These are phyloP conservation scores for Ceraclea dissimilis DNA, from an alignment of 2,888 invertebrate genomes.

Conservation along the genomic window DNA sequence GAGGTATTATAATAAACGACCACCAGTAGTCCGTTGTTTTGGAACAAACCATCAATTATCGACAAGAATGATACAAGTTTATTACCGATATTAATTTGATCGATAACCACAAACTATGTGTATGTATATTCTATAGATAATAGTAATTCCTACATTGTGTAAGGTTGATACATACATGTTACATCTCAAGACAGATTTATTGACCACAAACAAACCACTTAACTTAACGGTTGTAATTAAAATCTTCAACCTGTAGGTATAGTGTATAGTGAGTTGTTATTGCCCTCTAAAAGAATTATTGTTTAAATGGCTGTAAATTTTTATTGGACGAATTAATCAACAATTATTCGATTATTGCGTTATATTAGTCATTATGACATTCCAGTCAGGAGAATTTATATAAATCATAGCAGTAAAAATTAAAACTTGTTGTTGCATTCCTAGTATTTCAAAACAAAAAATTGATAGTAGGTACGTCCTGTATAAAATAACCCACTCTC, in stretches of 20 bases:
- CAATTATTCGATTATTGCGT: no score
- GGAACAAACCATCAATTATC: slow-evolving; percentile 2
- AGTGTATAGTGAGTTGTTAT: not conserved
- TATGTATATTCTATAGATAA: not conserved
- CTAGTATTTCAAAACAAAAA: no score
- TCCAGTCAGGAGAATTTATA: no score
- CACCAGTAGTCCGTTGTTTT: not conserved
- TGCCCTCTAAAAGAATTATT: not conserved
- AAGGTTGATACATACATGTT: no score
- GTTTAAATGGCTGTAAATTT: no score
- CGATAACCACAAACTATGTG: not conserved
- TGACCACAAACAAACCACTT: not conserved
- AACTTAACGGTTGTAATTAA: not conserved
- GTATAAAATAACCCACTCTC: no score
- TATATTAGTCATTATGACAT: no score
- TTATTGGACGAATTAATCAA: no score
- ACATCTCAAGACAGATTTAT: not conserved
- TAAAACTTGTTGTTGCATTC: no score
- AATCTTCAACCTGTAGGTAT: not conserved
- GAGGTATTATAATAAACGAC: not conserved
- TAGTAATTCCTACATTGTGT: not conserved
- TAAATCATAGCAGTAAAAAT: no score
- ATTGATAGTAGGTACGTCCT: no score
- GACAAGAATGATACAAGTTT: slow-evolving; percentile 4
- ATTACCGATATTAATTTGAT: slow-evolving; percentile 4